These are phyloP conservation scores for Trididemnum nubilum DNA, from an alignment of 23 tunicate species.

Conservation along the genomic window DNA sequence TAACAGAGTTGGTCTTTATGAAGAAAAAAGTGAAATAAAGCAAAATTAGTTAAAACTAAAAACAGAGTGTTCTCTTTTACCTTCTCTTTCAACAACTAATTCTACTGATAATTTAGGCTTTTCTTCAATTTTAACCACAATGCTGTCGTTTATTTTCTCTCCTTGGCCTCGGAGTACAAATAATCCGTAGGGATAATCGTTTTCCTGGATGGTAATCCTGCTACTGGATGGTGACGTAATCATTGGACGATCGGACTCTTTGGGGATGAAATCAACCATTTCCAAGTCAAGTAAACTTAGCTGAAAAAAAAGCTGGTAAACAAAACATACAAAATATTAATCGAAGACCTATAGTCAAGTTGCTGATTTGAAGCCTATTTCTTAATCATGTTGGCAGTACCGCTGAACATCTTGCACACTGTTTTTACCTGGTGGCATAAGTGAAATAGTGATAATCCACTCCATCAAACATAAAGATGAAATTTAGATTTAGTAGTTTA, in stretches of 20 bases:
- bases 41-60: too few relatives aligned
- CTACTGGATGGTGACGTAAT: slow-evolving; percentile 21
- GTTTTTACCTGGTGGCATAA: too few relatives aligned
- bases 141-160: background rate
- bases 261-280: slow-evolving; percentile 42
- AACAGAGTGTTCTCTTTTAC: slow-evolving; percentile 10
- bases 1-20: too few relatives aligned
- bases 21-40: too few relatives aligned
- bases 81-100: slow-evolving; percentile 68
- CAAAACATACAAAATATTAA: too few relatives aligned
- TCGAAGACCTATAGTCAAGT: too few relatives aligned
- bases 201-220: slow-evolving; percentile 51
- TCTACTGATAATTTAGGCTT: slow-evolving; percentile 56
- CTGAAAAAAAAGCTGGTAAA: slow-evolving; percentile 32
- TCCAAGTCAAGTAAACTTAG: slow-evolving; percentile 39
- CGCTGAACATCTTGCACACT: too few relatives aligned
- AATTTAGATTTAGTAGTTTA: too few relatives aligned
- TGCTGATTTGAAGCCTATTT: too few relatives aligned
- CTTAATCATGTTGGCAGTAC: too few relatives aligned
- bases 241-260: slow-evolving; percentile 26
- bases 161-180: slow-evolving; percentile 43
- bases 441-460: too few relatives aligned
- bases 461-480: too few relatives aligned
- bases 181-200: slow-evolving; percentile 75
- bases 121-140: slow-evolving; percentile 62